Percentiles rank a stretch among this genome's conserved stretches.
These are phyloP conservation scores for Stramonita haemastoma DNA, from an alignment of 2,888 invertebrate genomes.

Conservation along the genomic window DNA sequence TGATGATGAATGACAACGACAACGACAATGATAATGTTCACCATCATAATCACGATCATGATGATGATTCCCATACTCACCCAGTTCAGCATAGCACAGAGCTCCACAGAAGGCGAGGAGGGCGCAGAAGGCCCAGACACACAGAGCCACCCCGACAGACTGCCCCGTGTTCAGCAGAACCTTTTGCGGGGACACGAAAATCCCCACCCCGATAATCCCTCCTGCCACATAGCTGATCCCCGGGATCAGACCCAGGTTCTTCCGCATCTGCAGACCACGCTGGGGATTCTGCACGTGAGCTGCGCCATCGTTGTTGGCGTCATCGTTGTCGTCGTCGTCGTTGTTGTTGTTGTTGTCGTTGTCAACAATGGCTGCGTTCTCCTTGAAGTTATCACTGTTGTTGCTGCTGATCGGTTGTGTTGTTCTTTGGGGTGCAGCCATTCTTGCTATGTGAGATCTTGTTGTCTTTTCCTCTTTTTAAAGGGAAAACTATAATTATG, in stretches of 20 bases:
- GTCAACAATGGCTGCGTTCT: background rate
- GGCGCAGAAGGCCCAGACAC: slow-evolving; percentile 48
- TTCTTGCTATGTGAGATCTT: background rate
- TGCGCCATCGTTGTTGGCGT: background rate
- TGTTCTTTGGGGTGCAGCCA: background rate
- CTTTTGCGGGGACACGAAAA: slow-evolving; percentile 49
- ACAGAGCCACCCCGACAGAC: slow-evolving; percentile 48
- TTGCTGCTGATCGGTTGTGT: too few species aligned
- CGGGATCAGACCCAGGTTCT: slow-evolving; percentile 44
- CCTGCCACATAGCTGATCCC: slow-evolving; percentile 48
- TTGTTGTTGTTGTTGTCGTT: background rate
- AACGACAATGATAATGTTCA: too few species aligned
- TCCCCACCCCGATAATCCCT: slow-evolving; percentile 51
- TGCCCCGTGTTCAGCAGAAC: slow-evolving; percentile 46
- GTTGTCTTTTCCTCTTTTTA: background rate
- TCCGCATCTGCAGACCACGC: background rate
- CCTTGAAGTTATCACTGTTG: background rate
- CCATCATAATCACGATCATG: too few species aligned
- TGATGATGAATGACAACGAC: too few species aligned
- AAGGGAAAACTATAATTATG: too few species aligned
- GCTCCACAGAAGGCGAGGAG: slow-evolving; percentile 48
- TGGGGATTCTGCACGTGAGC: background rate
- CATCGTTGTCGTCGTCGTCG: background rate
- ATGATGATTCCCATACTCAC: slow-evolving; percentile 31
- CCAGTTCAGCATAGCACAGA: slow-evolving; percentile 49